A percentile compares a stretch with the other conserved stretches of the same genome.
Evolutionary conservation across 2,113 vertebrate species (phyloP).

Genomic region (Bettongia penicillata): DNA sequence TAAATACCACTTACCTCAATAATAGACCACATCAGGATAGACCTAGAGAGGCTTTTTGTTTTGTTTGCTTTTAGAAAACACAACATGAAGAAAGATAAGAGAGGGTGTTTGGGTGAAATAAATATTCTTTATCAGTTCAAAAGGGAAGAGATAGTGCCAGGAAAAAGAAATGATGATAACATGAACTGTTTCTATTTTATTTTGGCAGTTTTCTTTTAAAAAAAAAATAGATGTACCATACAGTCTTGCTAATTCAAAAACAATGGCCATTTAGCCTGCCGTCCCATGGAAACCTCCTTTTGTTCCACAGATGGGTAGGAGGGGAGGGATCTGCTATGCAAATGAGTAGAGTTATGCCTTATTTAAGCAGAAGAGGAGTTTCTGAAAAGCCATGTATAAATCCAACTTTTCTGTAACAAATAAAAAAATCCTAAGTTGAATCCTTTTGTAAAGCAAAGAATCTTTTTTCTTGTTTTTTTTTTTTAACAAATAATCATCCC

Average conservation of each 20-base stretch:
- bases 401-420: background rate
- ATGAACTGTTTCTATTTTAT: constrained; percentile 6
- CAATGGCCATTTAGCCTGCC: background rate
- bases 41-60: background rate
- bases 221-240: background rate
- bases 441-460: background rate
- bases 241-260: background rate
- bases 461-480: background rate
- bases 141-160: background rate
- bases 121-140: constrained; percentile 1
- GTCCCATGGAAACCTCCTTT: background rate
- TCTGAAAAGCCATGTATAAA: background rate
- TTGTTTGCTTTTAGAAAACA: constrained; percentile 27
- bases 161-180: background rate
- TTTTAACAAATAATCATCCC: background rate
- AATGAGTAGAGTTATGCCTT: background rate
- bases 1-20: constrained; percentile 1
- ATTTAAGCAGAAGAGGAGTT: background rate
- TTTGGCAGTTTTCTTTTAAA: constrained; percentile 26
- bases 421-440: background rate
- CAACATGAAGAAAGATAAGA: constrained; percentile 27
- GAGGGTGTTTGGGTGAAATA: constrained; percentile 18
- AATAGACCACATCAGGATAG: background rate
- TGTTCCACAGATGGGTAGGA: background rate
- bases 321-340: background rate